These are phyloP conservation scores for Melanotus villosus DNA, from an alignment of 2,888 invertebrate genomes.

Conservation along the genomic window DNA sequence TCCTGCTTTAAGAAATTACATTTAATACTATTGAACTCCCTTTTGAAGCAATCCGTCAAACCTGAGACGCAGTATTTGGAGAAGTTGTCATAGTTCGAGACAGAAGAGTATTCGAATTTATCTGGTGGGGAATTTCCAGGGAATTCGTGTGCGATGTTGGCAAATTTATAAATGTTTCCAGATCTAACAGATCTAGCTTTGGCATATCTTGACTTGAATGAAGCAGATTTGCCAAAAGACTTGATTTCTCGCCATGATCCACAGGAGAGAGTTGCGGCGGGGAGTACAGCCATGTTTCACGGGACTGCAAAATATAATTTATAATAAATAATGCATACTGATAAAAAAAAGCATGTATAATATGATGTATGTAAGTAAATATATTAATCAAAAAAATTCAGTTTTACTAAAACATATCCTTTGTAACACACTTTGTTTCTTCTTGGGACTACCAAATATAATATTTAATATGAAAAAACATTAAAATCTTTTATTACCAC, in stretches of 20 bases:
- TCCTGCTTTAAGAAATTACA: no score
- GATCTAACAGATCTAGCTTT: conserved; percentile 27
- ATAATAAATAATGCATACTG: no score
- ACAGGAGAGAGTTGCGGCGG: conserved; percentile 62
- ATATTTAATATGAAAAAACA: no score
- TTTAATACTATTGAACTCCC: no score
- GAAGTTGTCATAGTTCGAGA: background rate
- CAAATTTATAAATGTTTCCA: conserved; percentile 14
- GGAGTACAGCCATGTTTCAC: conserved; percentile 62
- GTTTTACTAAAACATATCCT: no score
- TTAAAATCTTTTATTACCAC: background rate
- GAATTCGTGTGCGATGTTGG: background rate
- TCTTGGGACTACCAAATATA: no score
- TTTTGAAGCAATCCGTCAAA: no score
- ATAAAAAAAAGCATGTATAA: no score
- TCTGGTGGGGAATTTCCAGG: conserved; percentile 14
- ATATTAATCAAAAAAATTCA: no score
- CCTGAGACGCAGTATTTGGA: background rate
- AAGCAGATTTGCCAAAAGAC: conserved; percentile 2
- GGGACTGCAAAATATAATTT: conserved; percentile 57
- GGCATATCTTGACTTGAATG: conserved; percentile 11
- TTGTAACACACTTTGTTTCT: no score
- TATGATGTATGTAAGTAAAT: no score
- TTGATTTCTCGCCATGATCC: conserved; percentile 69
- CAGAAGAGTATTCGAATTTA: background rate